Percentiles rank a stretch among this genome's conserved stretches.
These are phyloP conservation scores for Carassius gibelio DNA, from an alignment of 2,113 vertebrate genomes.

Conservation along the genomic window DNA sequence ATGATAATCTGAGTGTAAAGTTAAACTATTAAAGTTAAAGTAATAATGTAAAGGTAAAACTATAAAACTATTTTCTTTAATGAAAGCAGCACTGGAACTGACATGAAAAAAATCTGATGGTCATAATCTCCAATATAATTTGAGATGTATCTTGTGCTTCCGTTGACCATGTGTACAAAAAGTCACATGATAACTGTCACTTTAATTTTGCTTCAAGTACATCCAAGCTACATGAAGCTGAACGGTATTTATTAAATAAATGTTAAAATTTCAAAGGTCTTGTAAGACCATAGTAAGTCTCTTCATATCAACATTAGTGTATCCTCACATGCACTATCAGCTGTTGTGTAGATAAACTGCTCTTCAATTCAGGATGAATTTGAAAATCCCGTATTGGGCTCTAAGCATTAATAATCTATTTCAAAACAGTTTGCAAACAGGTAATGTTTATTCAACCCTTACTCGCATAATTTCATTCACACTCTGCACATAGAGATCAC, in stretches of 20 bases:
- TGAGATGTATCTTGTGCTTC: too few species aligned
- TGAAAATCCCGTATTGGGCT: not conserved
- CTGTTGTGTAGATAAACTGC: not conserved
- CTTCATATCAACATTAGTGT: not conserved
- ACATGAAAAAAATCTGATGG: too few species aligned
- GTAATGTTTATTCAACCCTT: not conserved
- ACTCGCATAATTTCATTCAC: not conserved
- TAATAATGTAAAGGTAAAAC: too few species aligned
- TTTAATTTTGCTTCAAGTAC: too few species aligned
- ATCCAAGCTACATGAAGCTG: not conserved
- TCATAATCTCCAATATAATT: too few species aligned
- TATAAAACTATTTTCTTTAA: too few species aligned
- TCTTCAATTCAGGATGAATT: not conserved
- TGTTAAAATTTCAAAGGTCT: slow-evolving; percentile 1
- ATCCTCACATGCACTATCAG: not conserved
- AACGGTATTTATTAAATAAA: not conserved
- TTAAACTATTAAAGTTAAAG: too few species aligned
- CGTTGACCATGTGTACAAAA: too few species aligned
- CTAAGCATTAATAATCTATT: slow-evolving; percentile 5
- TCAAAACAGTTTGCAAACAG: not conserved
- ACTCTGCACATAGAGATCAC: not conserved
- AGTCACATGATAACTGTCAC: too few species aligned
- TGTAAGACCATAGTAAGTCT: not conserved
- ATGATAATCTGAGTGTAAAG: too few species aligned
- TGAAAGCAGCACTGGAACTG: too few species aligned